Evolutionary conservation across 2,888 invertebrate genomes (phyloP).

Genomic region (Ditula angustiorana): DNA sequence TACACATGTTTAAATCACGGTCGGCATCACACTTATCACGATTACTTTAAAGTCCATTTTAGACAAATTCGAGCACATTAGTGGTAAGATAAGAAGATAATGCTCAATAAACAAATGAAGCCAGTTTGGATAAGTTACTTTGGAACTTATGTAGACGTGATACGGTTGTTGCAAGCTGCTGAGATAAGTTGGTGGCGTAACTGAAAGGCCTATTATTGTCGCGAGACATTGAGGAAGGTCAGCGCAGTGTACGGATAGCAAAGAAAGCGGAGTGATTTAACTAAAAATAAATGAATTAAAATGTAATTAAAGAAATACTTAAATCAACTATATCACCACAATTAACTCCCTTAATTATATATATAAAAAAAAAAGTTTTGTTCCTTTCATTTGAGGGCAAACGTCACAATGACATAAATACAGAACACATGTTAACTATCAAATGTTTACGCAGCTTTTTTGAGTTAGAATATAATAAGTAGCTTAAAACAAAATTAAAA

Average conservation of each 20-base stretch:
- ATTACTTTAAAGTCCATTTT: not conserved
- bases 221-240: conserved; percentile 62
- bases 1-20: not conserved
- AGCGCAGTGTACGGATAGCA: conserved; percentile 50
- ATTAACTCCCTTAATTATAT: too few relatives aligned
- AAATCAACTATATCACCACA: too few relatives aligned
- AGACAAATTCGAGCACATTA: not conserved
- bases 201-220: conserved; percentile 43
- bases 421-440: too few relatives aligned
- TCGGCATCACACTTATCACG: not conserved
- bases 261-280: conserved; percentile 26
- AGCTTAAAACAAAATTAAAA: too few relatives aligned
- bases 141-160: not conserved
- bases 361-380: too few relatives aligned
- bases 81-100: conserved; percentile 16
- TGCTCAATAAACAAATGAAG: conserved; percentile 1
- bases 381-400: too few relatives aligned
- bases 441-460: too few relatives aligned
- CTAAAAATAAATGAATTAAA: too few relatives aligned
- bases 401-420: too few relatives aligned
- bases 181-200: conserved; percentile 4
- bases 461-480: too few relatives aligned
- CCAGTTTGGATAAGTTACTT: not conserved
- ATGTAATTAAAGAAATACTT: too few relatives aligned
- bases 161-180: not conserved